These are phyloP conservation scores for Melanotaenia nigrans DNA, from an alignment of 2,797 vertebrate genomes.

Conservation along the genomic window DNA sequence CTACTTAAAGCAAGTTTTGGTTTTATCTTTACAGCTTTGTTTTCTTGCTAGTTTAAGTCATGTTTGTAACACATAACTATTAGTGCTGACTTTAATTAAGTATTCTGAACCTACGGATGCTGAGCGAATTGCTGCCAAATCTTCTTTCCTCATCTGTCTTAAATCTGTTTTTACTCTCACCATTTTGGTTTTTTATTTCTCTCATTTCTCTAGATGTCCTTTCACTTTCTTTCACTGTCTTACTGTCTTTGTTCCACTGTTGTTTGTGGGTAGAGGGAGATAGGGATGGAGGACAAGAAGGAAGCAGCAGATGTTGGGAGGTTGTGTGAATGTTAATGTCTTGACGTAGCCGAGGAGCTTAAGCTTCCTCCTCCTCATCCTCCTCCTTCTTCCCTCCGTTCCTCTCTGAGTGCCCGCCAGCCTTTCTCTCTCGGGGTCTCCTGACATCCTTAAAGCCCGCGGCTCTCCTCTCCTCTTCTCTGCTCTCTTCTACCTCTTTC, in stretches of 20 bases:
- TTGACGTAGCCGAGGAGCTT: slow-evolving; percentile 88
- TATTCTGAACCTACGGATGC: slow-evolving; percentile 38
- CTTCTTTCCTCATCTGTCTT: slow-evolving; percentile 18
- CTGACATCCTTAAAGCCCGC: slow-evolving; percentile 92
- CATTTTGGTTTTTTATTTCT: slow-evolving; percentile 27
- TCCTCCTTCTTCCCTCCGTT: slow-evolving; percentile 75
- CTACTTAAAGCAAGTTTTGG: slow-evolving; percentile 14
- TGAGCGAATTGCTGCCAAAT: slow-evolving; percentile 23
- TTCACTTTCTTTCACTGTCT: slow-evolving; percentile 21
- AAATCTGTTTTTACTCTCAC: slow-evolving; percentile 2
- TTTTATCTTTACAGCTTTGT: slow-evolving; percentile 16
- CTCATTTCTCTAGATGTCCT: slow-evolving; percentile 23
- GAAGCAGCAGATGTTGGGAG: slow-evolving; percentile 94
- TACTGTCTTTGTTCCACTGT: slow-evolving; percentile 70
- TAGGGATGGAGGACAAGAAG: slow-evolving; percentile 71
- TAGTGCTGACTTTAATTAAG: neutral
- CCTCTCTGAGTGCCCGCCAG: slow-evolving; percentile 86
- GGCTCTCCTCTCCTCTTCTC: slow-evolving; percentile 78
- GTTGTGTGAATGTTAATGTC: slow-evolving; percentile 98
- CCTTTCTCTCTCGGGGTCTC: slow-evolving; percentile 86
- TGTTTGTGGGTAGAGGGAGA: slow-evolving; percentile 60
- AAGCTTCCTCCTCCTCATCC: slow-evolving; percentile 81
- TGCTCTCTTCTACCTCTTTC: slow-evolving; percentile 69
- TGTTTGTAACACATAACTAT: slow-evolving; percentile 33
- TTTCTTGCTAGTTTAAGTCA: slow-evolving; percentile 25